Base-by-base conservation (phyloP, 2,113 vertebrate genomes). In the Sinocyclocheilus rhinocerous region DNA sequence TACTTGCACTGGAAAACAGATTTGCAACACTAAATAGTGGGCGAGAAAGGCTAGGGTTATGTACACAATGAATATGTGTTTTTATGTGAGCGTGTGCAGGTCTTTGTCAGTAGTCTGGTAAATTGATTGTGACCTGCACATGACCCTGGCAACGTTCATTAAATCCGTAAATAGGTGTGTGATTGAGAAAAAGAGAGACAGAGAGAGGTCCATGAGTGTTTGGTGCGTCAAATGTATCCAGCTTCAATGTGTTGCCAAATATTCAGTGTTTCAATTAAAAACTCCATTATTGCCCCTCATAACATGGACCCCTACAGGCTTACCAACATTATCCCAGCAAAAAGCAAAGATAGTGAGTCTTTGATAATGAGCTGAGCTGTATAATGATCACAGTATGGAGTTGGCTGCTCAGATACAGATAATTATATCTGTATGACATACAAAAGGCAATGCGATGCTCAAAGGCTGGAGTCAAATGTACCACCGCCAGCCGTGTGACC, bases 141-240 rank as follows among this genome's bases (percentile, higher is more conserved):
- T 93, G 94, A 95, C 93, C 94, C 91, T 48, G 82, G 90, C 91
- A 92, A 94, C 94, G 94, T 94, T 94, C 94, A 94, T 91, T 92
- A 93, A 93, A 93, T 92, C 93, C 94, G 92, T 93, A 94, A 93
- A 94, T 92, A 94, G 91, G 89, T 90, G 89, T 61, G 76, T 67
- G 70, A 26, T 69, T 3, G 42, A 57, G 76, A 59, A 69, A 33
- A 76, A 76, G 86, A 45, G 26, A 76, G 86, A 45, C 1, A 18
- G 33, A 50, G 63, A 29, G 63, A 10, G 48, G 10, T 79, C 90
- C 90, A 80, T 67, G 26, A 77, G 76, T 86, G 86, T 42, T 13
- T 78, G 33, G 29, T 84, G 36, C 65, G 63, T 85, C 76, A 26
- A 55, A 39, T 48, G 26, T 12, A 63, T 86, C 75, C 84, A 81